Evolutionary conservation across 2,113 vertebrate species (phyloP).

Genomic region (Tragelaphus strepsiceros): DNA sequence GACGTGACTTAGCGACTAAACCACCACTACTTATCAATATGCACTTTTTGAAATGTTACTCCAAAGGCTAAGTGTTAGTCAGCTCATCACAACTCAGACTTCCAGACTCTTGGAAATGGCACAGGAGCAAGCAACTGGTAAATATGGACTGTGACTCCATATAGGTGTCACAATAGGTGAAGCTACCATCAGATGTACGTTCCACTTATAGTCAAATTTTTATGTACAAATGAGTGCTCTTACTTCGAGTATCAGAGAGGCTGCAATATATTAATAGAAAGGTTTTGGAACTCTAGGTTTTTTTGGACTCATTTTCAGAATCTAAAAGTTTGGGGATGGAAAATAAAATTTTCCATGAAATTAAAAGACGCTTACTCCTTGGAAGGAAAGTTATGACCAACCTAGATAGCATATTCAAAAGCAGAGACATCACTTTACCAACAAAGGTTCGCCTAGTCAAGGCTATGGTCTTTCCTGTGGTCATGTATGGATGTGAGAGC

Average conservation of each 20-base stretch:
- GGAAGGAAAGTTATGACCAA: too few species aligned
- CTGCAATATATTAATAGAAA: background rate
- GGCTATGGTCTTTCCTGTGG: too few species aligned
- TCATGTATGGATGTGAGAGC: too few species aligned
- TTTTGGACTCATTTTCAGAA: background rate
- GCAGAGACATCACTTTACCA: too few species aligned
- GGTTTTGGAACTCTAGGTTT: background rate
- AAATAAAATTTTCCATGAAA: too few species aligned
- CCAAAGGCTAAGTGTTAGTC: background rate
- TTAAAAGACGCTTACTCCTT: too few species aligned
- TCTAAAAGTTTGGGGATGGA: background rate
- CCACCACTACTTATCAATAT: background rate
- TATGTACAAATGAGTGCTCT: background rate
- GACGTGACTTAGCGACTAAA: background rate
- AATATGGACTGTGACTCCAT: background rate
- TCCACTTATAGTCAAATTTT: background rate
- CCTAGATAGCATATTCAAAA: too few species aligned
- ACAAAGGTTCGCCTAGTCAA: too few species aligned
- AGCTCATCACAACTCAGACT: background rate
- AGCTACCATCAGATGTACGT: background rate
- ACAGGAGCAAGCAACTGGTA: background rate
- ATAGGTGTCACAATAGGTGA: background rate
- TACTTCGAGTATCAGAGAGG: background rate
- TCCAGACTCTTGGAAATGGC: background rate
- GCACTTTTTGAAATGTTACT: background rate